Base-by-base conservation (phyloP, 1,140 invertebrate species). In the Bombus vancouverensis region DNA sequence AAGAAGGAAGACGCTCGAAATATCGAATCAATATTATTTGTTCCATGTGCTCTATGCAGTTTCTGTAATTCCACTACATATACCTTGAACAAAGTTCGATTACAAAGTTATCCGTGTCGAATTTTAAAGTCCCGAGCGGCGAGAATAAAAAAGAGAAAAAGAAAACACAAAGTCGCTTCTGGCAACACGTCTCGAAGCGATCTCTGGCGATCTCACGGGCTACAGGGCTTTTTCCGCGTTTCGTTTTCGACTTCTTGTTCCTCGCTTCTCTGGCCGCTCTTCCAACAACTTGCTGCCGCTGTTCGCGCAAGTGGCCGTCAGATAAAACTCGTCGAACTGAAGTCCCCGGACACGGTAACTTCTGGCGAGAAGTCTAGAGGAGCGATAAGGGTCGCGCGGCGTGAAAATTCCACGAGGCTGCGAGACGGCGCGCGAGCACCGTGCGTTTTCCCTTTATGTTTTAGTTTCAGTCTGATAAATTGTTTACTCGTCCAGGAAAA, bases 291-390 rank as follows among this genome's bases (percentile, higher is more conserved):
- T 47, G 78, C 8, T 57, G 34, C 42, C 81, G 72, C 72, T 34
- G 81, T 82, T 85, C 73, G 72, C 66, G 57, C 88, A 87, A 88
- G 77, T 85, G 83, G 57, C 57, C 88, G 87, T 80, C 87, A 68
- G 87, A 89, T 89, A 89, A 89, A 89, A 89, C 88, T 88, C 88
- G 81, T 44, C 80, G 74, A 62, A 71, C 72, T 39, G 22, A 68
- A 75, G 82, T 85, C 83, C 81, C 81, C 65, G 86, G 65, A 68
- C 77, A 72, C 82, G 86, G 42, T 34, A 74, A 85, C 70, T 87
- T 80, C 73, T 57, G 71, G 47, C 81, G 87, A 77, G 82, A 59
- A 59, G 59, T 28, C 59, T 76, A 62, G 47, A 65, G 37, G 59
- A 75, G 87, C 87, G 87, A 88, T 88, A 88, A 88, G 87, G 72